Evolutionary conservation across 2,888 invertebrate species (phyloP).

Genomic region (Drosophila mimetica): DNA sequence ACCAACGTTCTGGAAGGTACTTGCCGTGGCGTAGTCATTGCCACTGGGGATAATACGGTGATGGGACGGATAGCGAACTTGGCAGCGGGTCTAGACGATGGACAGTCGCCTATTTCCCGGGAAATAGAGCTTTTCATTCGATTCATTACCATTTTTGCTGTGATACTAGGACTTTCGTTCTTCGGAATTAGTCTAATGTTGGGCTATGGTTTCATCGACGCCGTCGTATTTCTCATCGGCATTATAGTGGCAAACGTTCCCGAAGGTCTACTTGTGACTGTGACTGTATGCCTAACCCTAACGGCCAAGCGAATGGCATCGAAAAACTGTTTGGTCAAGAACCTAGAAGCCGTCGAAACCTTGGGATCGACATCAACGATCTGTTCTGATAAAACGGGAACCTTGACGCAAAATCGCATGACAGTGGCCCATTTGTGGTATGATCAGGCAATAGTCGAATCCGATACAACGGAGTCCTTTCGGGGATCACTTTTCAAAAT

Average conservation of each 20-base stretch:
- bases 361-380: constrained; percentile 99
- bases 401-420: constrained; percentile 99
- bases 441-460: constrained; percentile 98
- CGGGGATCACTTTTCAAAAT: constrained; percentile 93
- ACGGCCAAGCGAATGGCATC: constrained; percentile 99
- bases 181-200: constrained; percentile 98
- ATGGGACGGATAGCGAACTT: constrained; percentile 98
- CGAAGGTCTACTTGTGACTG: constrained; percentile 98
- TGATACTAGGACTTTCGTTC: constrained; percentile 97
- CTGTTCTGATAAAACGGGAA: constrained; percentile 99
- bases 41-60: constrained; percentile 97
- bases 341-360: constrained; percentile 99
- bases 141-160: constrained; percentile 97
- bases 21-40: constrained; percentile 96
- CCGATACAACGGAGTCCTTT: constrained; percentile 99
- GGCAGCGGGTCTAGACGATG: constrained; percentile 96
- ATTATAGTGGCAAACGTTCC: constrained; percentile 99
- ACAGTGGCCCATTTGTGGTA: constrained; percentile 99
- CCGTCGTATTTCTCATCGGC: constrained; percentile 99
- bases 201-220: constrained; percentile 99
- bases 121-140: constrained; percentile 99
- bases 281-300: constrained; percentile 98
- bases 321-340: constrained; percentile 99
- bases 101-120: constrained; percentile 99
- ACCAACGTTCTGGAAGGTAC: constrained; percentile 97